Conservation (phyloP, 2,113 vertebrate genomes). For the pig (Sus scrofa) region T2T-Sscrofa CM000812.6:123784001-123784500, state of each 20-base stretch:
- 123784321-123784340: not conserved
- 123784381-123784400: not conserved
- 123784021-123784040: not conserved
- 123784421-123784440: not conserved
- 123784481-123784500: not conserved
- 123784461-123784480: not conserved
- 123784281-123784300: not conserved
- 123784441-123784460: not conserved
- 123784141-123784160: not conserved
- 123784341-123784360: not conserved
- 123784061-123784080: not conserved
- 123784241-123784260: not conserved
- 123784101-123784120: not conserved
- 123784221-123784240: not conserved
- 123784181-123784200: not conserved
- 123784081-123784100: not conserved
- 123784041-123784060: not conserved
- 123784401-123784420: not conserved
- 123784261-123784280: not conserved
- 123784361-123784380: not conserved
- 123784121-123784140: not conserved
- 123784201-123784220: not conserved
- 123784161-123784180: not conserved
- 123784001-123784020: not conserved
- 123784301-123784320: not conserved